These are phyloP conservation scores for Ectemnius cavifrons DNA, from an alignment of 2,888 invertebrate species.

Conservation along the genomic window DNA sequence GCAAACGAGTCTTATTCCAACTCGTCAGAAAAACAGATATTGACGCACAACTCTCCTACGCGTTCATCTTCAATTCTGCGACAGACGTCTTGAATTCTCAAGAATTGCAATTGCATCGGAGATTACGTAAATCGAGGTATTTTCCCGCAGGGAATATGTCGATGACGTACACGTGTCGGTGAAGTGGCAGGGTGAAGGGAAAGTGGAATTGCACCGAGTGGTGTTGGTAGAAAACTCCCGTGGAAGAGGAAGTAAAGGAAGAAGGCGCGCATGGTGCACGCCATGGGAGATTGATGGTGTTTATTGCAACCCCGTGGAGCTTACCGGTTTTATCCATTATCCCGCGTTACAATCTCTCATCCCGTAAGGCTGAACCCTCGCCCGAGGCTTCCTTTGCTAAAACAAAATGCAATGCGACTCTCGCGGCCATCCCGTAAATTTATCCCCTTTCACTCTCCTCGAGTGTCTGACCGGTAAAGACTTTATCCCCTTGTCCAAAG, in stretches of 20 bases:
- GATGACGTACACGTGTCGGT: slow-evolving; percentile 20
- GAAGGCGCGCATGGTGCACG: slow-evolving; percentile 15
- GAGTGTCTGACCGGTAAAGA: too few relatives aligned
- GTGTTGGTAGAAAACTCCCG: slow-evolving; percentile 18
- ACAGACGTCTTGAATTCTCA: too few relatives aligned
- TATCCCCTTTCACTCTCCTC: too few relatives aligned
- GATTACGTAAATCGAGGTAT: slow-evolving; percentile 5
- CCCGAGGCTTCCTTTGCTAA: neutral
- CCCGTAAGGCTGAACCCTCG: neutral
- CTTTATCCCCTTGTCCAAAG: too few relatives aligned
- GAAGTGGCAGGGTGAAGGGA: neutral
- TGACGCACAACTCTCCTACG: too few relatives aligned
- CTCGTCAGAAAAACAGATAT: too few relatives aligned
- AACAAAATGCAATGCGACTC: too few relatives aligned
- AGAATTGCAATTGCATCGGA: too few relatives aligned
- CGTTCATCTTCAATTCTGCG: too few relatives aligned
- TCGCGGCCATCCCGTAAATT: too few relatives aligned
- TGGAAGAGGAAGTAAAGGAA: slow-evolving; percentile 53
- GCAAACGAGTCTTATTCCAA: too few relatives aligned
- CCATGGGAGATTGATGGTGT: slow-evolving; percentile 66
- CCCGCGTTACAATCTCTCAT: slow-evolving; percentile 28
- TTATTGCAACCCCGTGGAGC: slow-evolving; percentile 65
- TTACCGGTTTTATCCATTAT: slow-evolving; percentile 68
- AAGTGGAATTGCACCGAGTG: slow-evolving; percentile 20
- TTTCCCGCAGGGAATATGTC: slow-evolving; percentile 8